Conservation (phyloP, 1,140 invertebrate species). For the Drosophila rufa region DNA sequence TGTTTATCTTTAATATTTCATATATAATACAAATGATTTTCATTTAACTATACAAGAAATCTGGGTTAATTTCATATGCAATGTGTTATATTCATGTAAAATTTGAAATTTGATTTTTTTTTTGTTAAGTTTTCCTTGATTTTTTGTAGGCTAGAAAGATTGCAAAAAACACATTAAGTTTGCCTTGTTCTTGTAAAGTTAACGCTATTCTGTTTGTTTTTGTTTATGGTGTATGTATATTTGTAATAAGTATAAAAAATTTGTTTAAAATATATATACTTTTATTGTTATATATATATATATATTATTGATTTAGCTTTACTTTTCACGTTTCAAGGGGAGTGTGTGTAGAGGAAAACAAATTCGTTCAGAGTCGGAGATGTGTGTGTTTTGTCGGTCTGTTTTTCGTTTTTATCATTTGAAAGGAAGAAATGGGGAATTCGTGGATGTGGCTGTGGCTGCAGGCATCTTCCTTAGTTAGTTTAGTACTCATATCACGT, state of each 20-base stretch:
- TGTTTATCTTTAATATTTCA: constrained; percentile 56
- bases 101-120: constrained; percentile 62
- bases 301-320: constrained; percentile 54
- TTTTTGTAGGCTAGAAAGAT: constrained; percentile 60
- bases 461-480: constrained; percentile 70
- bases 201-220: constrained; percentile 51
- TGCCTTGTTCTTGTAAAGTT: constrained; percentile 65
- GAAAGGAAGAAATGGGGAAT: constrained; percentile 8
- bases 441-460: constrained; percentile 28
- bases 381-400: constrained; percentile 21
- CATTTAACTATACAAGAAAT: constrained; percentile 79
- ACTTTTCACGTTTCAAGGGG: constrained; percentile 29
- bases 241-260: constrained; percentile 79
- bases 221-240: constrained; percentile 65
- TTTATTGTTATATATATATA: constrained; percentile 30
- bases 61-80: constrained; percentile 62
- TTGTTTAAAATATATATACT: constrained; percentile 74
- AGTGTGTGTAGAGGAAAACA: constrained; percentile 38
- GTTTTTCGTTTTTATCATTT: not conserved
- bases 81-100: constrained; percentile 54
- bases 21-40: constrained; percentile 79
- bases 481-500: constrained; percentile 77
- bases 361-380: constrained; percentile 60
- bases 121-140: constrained; percentile 12
- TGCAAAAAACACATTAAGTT: constrained; percentile 67